A percentile compares a stretch with the other conserved stretches of the same genome.
phyloP scores from a whole-genome alignment of 2,888 invertebrate genomes.

The Sarcophaga subvicina region DNA sequence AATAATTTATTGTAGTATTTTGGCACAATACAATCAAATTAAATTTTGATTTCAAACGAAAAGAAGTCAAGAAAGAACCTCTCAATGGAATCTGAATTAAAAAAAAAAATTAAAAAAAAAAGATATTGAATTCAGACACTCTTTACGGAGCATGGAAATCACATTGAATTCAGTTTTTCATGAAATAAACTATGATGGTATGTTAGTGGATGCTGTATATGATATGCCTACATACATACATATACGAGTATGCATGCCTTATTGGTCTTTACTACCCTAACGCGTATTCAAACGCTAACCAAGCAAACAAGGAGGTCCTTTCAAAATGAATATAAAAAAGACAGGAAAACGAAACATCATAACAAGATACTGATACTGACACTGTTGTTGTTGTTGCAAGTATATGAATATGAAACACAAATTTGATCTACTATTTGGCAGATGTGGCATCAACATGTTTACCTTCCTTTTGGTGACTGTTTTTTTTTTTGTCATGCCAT shows the following conservation, averaged over 20 bases:
- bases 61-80: too few species aligned
- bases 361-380: not conserved
- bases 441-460: conserved; percentile 76
- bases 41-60: not conserved
- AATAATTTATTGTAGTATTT: conserved; percentile 43
- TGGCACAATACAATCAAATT: conserved; percentile 46
- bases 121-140: not conserved
- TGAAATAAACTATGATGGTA: conserved; percentile 66
- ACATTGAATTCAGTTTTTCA: conserved; percentile 28
- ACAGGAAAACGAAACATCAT: not conserved
- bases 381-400: conserved; percentile 9
- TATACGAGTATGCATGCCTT: too few species aligned
- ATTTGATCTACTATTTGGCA: conserved; percentile 77
- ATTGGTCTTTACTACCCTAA: too few species aligned
- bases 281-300: conserved; percentile 41
- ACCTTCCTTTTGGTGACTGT: conserved; percentile 27
- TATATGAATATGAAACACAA: conserved; percentile 37
- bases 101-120: too few species aligned
- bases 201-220: conserved; percentile 37
- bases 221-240: conserved; percentile 1
- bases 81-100: conserved; percentile 6
- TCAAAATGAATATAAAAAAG: not conserved
- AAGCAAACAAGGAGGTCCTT: conserved; percentile 68
- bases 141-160: conserved; percentile 28
- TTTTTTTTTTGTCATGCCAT: conserved; percentile 56